Base-by-base conservation (phyloP, 2,888 invertebrate species). In the Machimus atricapillus region DNA sequence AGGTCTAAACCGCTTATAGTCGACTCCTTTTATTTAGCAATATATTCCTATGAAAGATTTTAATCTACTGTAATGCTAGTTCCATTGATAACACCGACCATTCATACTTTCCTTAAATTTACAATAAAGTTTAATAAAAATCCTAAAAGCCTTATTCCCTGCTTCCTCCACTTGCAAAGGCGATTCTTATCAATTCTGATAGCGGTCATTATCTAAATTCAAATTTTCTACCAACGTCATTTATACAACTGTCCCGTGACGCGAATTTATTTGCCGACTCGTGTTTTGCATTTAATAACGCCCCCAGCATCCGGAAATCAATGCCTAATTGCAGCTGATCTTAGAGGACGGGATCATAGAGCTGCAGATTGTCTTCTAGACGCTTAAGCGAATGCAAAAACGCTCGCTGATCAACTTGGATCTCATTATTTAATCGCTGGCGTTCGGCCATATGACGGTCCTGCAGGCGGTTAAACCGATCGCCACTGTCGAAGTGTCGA, bases 341-440 rank as follows among this genome's bases (percentile, higher is more conserved):
- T 27, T 23, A 12, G 52, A 52, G 52, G 66, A 27, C 12, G 66
- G 23, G 66, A 66, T 66, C 66, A 23, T 3, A 7, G 27, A 66
- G 8, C 23, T 66, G 19, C 12, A 66, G n/a, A 66, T 66, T 5
- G 27, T 27, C 19, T 19, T 66, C 66, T 66, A 66, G 8, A 27
- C 66, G 23, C 27, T 66, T 66, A 27, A 14, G 19, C 23, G 19
- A 19, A 4, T 23, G 66, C 66, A 12, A 1, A 66, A 19, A 23
- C 66, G 66, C 27, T 66, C 27, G 66, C 66, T 58, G 66, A 66
- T 23, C 12, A 23, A 66, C 66, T 66, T 56, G 27, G 23, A 43
- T 6, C n/a, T 12, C 19, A 88, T 90, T 90, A 89, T 89, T 90
- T 89, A 90, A 90, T 89, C 89, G 87, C 88, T 90, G 89, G 90